Evolutionary conservation across 2,888 invertebrate species (phyloP).

Genomic region (Thyatira batis): DNA sequence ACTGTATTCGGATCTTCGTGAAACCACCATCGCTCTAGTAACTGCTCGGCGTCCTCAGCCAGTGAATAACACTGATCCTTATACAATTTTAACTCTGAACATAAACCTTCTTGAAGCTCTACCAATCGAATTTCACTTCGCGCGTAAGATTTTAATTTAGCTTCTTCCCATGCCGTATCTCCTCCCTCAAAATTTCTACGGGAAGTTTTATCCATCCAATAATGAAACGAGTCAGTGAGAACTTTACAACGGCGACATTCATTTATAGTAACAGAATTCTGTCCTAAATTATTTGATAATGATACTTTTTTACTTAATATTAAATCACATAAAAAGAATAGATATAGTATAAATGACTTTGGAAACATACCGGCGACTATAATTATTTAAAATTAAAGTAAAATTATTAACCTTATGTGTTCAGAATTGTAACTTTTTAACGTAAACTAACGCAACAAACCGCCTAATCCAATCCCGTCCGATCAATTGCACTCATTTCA

Average conservation of each 20-base stretch:
- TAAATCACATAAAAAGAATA: constrained; percentile 32
- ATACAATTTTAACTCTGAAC: constrained; percentile 86
- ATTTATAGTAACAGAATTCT: constrained; percentile 23
- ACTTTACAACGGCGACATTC: constrained; percentile 88
- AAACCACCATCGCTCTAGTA: constrained; percentile 95
- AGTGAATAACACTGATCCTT: constrained; percentile 91
- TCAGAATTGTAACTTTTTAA: too few relatives aligned
- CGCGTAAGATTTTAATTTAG: constrained; percentile 90
- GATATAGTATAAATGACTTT: constrained; percentile 25
- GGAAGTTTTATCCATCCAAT: constrained; percentile 91
- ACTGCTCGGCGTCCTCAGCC: constrained; percentile 90
- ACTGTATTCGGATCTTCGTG: constrained; percentile 76
- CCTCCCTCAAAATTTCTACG: constrained; percentile 96
- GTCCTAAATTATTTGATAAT: constrained; percentile 16
- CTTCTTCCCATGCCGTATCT: constrained; percentile 96
- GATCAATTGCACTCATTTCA: too few relatives aligned
- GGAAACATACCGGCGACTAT: constrained; percentile 14
- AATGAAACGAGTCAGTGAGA: constrained; percentile 87
- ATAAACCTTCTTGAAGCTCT: constrained; percentile 95
- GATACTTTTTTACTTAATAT: constrained; percentile 34
- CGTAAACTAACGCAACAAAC: too few relatives aligned
- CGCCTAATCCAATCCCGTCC: too few relatives aligned
- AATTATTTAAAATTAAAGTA: constrained; percentile 15
- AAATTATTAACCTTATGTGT: too few relatives aligned
- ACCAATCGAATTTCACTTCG: constrained; percentile 94